phyloP scores from a whole-genome alignment of 2,888 invertebrate genomes.

The Brenthis ino region DNA sequence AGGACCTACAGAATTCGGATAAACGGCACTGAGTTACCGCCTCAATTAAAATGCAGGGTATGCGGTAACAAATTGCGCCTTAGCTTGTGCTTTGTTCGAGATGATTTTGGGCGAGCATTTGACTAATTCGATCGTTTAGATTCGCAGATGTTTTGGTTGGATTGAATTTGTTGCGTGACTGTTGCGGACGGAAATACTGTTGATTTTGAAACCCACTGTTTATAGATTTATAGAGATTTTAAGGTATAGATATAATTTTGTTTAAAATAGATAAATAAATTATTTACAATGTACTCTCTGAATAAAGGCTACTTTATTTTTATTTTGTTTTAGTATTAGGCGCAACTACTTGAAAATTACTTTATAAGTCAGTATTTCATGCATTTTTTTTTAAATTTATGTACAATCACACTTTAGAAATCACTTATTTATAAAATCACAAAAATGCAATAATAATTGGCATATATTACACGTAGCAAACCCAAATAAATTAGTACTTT shows the following conservation, averaged over 20 bases:
- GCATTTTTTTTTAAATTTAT: too few relatives aligned
- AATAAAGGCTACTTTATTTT: too few relatives aligned
- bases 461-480: too few relatives aligned
- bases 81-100: conserved; percentile 30
- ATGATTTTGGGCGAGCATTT: conserved; percentile 32
- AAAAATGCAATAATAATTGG: too few relatives aligned
- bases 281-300: too few relatives aligned
- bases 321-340: not conserved
- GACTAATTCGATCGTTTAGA: conserved; percentile 36
- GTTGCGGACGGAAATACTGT: conserved; percentile 1
- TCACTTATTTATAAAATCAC: too few relatives aligned
- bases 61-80: conserved; percentile 35
- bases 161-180: conserved; percentile 23
- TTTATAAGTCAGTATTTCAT: too few relatives aligned
- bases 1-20: conserved; percentile 32
- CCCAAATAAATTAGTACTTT: too few relatives aligned
- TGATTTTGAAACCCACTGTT: not conserved
- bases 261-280: too few relatives aligned
- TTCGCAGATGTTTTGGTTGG: conserved; percentile 30
- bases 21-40: conserved; percentile 42
- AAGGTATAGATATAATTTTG: not conserved
- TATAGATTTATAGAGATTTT: not conserved
- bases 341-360: too few relatives aligned
- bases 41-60: conserved; percentile 48
- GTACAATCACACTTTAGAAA: too few relatives aligned